These are phyloP conservation scores for Coptodon bakossiorum DNA, from an alignment of 2,113 vertebrate genomes.

Conservation along the genomic window DNA sequence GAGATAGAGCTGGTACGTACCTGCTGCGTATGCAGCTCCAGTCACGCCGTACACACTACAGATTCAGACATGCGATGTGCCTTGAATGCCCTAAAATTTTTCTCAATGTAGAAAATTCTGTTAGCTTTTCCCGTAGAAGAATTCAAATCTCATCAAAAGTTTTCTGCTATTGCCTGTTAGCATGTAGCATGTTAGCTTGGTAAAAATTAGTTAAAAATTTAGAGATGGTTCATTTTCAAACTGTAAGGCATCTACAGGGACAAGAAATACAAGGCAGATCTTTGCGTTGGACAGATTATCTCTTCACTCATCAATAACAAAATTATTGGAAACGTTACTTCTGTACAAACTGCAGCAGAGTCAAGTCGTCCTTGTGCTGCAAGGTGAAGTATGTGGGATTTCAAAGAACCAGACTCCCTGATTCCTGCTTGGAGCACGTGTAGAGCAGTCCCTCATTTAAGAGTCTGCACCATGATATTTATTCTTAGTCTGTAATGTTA, in stretches of 20 bases:
- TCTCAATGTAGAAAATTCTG: not conserved
- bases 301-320: not conserved
- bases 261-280: not conserved
- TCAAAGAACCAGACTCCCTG: not conserved
- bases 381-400: not conserved
- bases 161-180: not conserved
- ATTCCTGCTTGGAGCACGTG: not conserved
- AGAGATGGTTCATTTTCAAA: not conserved
- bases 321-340: not conserved
- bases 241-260: not conserved
- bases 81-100: not conserved
- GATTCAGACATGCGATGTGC: too few species aligned
- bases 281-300: not conserved
- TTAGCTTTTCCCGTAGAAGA: not conserved
- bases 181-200: not conserved
- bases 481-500: not conserved
- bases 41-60: not conserved
- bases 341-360: not conserved
- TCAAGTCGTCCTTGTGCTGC: not conserved
- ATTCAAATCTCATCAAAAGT: not conserved
- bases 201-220: not conserved
- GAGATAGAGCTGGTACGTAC: slow-evolving; percentile 88
- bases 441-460: not conserved
- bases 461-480: not conserved
- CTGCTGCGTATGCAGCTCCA: not conserved